phyloP scores from a whole-genome alignment of 2,888 invertebrate genomes.

The Synanthedon vespiformis region DNA sequence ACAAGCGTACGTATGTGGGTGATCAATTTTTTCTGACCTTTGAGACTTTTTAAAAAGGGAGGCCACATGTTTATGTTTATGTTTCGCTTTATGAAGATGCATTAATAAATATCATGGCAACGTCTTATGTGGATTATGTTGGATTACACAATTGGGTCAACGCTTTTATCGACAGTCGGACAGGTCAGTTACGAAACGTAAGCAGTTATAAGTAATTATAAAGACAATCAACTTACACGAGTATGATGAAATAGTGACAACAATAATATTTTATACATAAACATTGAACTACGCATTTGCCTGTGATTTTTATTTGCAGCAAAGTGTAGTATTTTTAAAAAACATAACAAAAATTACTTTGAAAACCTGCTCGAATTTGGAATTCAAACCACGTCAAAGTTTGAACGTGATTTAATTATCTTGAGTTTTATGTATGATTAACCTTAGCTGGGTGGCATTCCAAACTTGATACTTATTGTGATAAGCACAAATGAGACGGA shows the following conservation, averaged over 20 bases:
- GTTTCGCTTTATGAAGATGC: background rate
- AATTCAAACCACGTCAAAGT: constrained; percentile 1
- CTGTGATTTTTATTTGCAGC: background rate
- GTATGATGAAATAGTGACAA: background rate
- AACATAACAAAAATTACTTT: background rate
- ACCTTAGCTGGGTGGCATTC: constrained; percentile 19
- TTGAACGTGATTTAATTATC: constrained; percentile 2
- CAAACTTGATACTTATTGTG: constrained; percentile 11
- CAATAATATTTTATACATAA: background rate
- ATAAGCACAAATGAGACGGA: constrained; percentile 1
- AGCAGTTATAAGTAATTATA: constrained; percentile 6
- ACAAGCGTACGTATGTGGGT: no score
- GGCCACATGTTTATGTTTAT: no score
- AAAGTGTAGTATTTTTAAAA: constrained; percentile 3
- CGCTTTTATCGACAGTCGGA: constrained; percentile 17
- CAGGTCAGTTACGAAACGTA: constrained; percentile 16
- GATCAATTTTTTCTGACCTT: no score
- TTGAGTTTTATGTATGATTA: no score
- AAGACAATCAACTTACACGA: background rate
- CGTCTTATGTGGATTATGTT: background rate
- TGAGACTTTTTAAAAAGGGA: no score
- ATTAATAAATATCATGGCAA: background rate
- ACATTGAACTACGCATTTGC: no score
- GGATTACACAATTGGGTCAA: constrained; percentile 24
- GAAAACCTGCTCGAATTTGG: constrained; percentile 1